Evolutionary conservation across 2,888 invertebrate species (phyloP), one percentile per base, ranked within the genome.

Genomic region (Aricia artaxerxes): DNA sequence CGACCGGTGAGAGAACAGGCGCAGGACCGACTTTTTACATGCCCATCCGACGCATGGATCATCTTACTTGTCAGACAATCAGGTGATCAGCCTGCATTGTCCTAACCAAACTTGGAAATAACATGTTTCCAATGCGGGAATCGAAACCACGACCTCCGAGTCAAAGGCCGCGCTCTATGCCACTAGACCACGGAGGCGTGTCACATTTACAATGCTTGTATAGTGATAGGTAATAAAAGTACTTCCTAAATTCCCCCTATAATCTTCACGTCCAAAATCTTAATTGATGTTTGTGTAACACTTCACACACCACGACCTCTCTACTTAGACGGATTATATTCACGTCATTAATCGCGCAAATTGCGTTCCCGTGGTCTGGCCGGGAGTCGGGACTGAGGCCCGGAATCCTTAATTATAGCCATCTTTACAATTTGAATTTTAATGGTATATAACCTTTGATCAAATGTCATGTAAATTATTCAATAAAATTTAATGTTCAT

Each of bases 311-410:
- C 24, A 31, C 73, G 24, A 75, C 88, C 89, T 88, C 87, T 85
- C 86, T 89, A 89, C 90, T 90, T 91, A 92, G 92, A 91, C 90
- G 89, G 92, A 93, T 94, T 93, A 93, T 86, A 87, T 88, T 88
- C 92, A 92, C 91, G 87, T 91, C 92, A 93, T 94, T 94, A 93
- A 93, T 92, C 90, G 89, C 87, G 85, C 88, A 91, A 91, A 93
- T 93, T 93, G 91, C 91, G 91, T 89, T 90, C 91, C 88, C 87
- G 87, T 87, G 88, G 86, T 85, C 82, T 82, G 81, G 83, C 84
- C 82, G 73, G 40, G 40, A 6, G 40, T 40, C 40, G 40, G 73
- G 81, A 84, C 83, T 85, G 85, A 85, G 84, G 88, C 88, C 87
- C 85, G 85, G 88, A 88, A 90, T 90, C 91, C 92, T 90, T 90